These are phyloP conservation scores for Diorhabda carinulata DNA, from an alignment of 1,140 invertebrate genomes.

Conservation along the genomic window DNA sequence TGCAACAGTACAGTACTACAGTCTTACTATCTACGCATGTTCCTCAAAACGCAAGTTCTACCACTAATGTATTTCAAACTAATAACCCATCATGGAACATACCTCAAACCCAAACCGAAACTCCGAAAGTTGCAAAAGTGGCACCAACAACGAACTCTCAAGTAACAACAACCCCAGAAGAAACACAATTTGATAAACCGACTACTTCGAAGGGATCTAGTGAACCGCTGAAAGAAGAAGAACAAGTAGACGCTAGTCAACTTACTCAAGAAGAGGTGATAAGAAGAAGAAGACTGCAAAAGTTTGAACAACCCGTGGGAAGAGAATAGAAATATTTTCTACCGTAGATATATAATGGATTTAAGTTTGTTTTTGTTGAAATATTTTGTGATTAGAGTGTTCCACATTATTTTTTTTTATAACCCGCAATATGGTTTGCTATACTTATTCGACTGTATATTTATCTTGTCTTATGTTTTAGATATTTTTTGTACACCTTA, in stretches of 20 bases:
- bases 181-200: neutral
- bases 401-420: no score
- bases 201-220: constrained; percentile 3
- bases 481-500: no score
- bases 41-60: constrained; percentile 9
- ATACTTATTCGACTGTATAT: no score
- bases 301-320: constrained; percentile 5
- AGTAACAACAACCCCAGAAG: neutral
- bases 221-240: neutral
- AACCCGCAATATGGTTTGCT: no score
- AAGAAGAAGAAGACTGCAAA: constrained; percentile 14
- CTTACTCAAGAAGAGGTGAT: constrained; percentile 12
- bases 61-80: no score
- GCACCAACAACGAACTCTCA: constrained; percentile 5
- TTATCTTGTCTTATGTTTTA: no score
- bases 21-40: constrained; percentile 44
- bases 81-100: neutral
- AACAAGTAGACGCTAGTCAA: neutral
- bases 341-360: no score
- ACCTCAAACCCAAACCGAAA: neutral
- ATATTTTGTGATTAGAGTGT: no score
- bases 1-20: constrained; percentile 80
- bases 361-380: no score
- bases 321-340: neutral
- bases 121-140: constrained; percentile 10